Evolutionary conservation across 1,140 invertebrate species (phyloP), one percentile per base, ranked within the genome.

Genomic region (Drosophila paulistorum): DNA sequence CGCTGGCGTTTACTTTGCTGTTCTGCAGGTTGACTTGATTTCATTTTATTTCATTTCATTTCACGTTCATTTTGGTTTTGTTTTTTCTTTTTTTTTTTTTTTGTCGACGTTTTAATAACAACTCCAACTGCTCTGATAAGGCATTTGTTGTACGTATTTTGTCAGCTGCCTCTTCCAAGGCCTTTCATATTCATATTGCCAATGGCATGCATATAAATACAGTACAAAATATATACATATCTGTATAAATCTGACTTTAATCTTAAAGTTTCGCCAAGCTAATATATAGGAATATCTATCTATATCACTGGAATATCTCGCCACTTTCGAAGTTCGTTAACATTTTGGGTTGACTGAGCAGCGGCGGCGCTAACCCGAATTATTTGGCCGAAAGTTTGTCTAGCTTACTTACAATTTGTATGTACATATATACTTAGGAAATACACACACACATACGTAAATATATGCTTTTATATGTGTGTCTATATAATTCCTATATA

Each of bases 11-110:
- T 45, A 65, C 48, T 65, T 65, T 65, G 41, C 48, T 58, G 55
- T 58, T 58, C 30, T 59, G 57, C 33, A 37, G 57, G 57, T 59
- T 20, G 57, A 70, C 73, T 39, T 58, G 75, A 59, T 45, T 69
- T 69, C 57, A 68, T 55, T 59, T 67, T 54, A 77, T 77, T 77
- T 77, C 61, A 70, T 71, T 77, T 77, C 61, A 76, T 77, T 59
- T 77, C 55, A 37, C 58, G 58, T 65, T 26, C 71, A 42, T 23
- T 59, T 39, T 37, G 7, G 35, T 58, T 13, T 65, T 37, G 58
- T 75, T 69, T 17, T 17, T 17, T 17, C 17, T 17, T 1, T 17
- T 17, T 69, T 62, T 17, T 1, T 17, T 17, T 69, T 62, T 76
- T 64, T 69, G 42, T 66, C 54, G 54, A 7, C 61, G 51, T 74